These are phyloP conservation scores for Himalopsyche phryganea DNA, from an alignment of 1,140 invertebrate species.

Conservation along the genomic window DNA sequence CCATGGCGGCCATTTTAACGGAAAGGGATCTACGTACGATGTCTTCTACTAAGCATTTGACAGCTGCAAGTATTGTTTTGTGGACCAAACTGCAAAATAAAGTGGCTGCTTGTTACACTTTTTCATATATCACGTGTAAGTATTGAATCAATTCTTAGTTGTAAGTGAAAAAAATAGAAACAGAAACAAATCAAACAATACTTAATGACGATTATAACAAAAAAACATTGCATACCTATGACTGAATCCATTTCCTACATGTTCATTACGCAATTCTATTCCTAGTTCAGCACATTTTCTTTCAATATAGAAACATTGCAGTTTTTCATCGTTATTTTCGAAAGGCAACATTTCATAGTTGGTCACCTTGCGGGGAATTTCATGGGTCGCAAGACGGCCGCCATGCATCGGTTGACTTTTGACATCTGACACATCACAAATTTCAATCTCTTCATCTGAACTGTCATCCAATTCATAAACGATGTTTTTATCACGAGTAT, in stretches of 20 bases:
- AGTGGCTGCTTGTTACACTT: no score
- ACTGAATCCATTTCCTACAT: conserved; percentile 43
- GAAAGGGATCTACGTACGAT: conserved; percentile 40
- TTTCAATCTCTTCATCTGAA: conserved; percentile 45
- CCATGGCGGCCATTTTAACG: conserved; percentile 27
- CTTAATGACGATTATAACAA: no score
- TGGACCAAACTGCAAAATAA: conserved; percentile 40
- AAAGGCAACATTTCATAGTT: conserved; percentile 38
- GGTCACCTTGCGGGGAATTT: background rate
- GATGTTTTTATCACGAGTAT: background rate
- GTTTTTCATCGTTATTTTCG: conserved; percentile 39
- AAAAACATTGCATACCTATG: no score
- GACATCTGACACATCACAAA: conserved; percentile 28
- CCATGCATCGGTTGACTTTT: conserved; percentile 3
- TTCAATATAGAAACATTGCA: conserved; percentile 43
- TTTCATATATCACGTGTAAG: background rate
- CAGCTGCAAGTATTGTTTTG: conserved; percentile 41
- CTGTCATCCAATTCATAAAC: conserved; percentile 17
- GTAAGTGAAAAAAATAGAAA: no score
- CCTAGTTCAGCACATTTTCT: conserved; percentile 44
- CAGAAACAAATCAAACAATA: no score
- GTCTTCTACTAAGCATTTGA: conserved; percentile 43
- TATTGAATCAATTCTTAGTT: no score
- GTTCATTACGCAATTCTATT: conserved; percentile 45
- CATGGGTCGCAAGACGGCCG: background rate